Percentiles rank a stretch among this genome's conserved stretches.
These are phyloP conservation scores for Lordiphosa andalusiaca DNA, from an alignment of 2,888 invertebrate species.

Conservation along the genomic window DNA sequence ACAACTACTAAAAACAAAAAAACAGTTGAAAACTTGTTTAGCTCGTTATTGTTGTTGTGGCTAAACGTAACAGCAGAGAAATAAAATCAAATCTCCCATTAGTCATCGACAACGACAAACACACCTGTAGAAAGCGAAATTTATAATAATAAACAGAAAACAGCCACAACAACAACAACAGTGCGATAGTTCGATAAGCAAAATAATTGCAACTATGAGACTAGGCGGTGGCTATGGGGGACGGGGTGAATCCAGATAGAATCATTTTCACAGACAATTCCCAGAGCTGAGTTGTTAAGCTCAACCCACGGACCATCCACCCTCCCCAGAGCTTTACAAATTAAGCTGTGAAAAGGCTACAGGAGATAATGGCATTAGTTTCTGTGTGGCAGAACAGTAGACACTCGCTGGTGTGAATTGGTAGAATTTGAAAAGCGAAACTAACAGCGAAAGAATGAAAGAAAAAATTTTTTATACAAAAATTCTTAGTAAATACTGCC, in stretches of 20 bases:
- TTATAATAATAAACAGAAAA: constrained; percentile 25
- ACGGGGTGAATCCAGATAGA: neutral
- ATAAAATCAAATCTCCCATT: constrained; percentile 45
- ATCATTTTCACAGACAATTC: constrained; percentile 13
- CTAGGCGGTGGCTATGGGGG: constrained; percentile 8
- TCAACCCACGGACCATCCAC: neutral
- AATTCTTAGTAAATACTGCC: no score
- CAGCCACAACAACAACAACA: neutral
- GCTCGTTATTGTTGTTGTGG: neutral
- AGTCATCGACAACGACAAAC: constrained; percentile 54
- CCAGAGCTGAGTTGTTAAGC: constrained; percentile 22
- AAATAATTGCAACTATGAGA: constrained; percentile 14
- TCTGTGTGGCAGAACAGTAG: constrained; percentile 8
- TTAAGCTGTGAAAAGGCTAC: constrained; percentile 21
- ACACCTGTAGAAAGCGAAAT: constrained; percentile 69
- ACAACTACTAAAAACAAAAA: constrained; percentile 15
- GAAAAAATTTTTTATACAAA: no score
- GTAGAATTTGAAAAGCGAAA: neutral
- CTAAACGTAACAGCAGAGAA: constrained; percentile 22
- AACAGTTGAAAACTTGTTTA: constrained; percentile 41
- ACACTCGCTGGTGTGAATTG: neutral
- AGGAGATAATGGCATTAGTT: constrained; percentile 10
- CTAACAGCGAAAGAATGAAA: no score
- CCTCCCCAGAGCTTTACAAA: constrained; percentile 17
- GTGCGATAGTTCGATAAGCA: constrained; percentile 37